These are phyloP conservation scores for Puma concolor DNA, from an alignment of 2,113 vertebrate genomes.

Conservation along the genomic window DNA sequence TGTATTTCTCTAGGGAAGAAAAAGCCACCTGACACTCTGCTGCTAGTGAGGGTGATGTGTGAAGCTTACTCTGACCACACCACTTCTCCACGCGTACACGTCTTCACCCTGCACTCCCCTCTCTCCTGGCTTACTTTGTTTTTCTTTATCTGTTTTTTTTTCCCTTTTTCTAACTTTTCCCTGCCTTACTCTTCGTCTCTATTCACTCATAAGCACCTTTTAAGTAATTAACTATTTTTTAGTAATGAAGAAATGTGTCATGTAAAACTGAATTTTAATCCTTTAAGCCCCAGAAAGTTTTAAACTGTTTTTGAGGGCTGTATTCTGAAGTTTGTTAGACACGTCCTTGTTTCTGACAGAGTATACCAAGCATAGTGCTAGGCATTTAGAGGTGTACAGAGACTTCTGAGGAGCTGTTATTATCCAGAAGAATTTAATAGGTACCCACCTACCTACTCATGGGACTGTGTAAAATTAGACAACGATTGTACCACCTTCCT, in stretches of 20 bases:
- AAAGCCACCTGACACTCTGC: neutral
- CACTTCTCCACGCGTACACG: accelerated
- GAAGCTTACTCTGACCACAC: neutral
- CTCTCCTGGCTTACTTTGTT: neutral
- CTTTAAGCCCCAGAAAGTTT: conserved; percentile 18
- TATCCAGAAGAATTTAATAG: neutral
- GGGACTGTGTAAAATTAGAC: neutral
- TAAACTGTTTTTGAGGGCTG: neutral
- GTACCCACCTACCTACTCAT: neutral
- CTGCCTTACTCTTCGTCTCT: neutral
- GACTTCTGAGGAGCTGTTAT: neutral
- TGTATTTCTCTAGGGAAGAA: conserved; percentile 2
- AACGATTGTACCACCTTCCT: neutral
- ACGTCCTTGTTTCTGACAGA: conserved; percentile 7
- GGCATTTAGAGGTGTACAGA: neutral
- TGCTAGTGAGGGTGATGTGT: neutral
- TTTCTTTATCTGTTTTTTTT: neutral
- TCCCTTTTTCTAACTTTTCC: neutral
- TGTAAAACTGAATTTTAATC: conserved; percentile 23
- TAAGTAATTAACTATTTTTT: neutral
- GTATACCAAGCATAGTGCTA: neutral
- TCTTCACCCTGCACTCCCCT: neutral
- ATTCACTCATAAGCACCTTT: neutral
- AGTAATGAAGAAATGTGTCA: neutral
- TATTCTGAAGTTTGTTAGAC: conserved; percentile 28